Evolutionary conservation across 92 coral and sea anemone genomes (phyloP), one percentile per base, ranked within the genome.

Genomic region (Paramuricea clavata): DNA sequence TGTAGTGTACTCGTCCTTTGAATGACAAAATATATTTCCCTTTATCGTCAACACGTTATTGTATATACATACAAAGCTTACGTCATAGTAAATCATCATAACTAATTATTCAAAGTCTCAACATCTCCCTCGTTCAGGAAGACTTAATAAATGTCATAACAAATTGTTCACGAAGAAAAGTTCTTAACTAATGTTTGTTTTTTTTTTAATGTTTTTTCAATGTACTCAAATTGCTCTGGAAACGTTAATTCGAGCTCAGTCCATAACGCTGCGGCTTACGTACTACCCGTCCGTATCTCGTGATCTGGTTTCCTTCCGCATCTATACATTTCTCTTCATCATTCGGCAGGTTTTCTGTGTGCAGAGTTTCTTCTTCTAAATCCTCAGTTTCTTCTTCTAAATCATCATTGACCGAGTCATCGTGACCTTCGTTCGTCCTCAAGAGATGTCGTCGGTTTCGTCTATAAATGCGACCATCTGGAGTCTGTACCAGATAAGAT

Each of bases 261-360:
- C 65, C 65, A 23, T 57, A 57, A 57, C 65, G 65, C 31, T 57
- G 27, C 13, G 65, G 65, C 11, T 57, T 57, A n/a, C 65, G 26
- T 8, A 57, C 65, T 57, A 0, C 1, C 2, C 65, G 65, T 57
- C 65, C 65, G n/a, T 57, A 57, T n/a, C 65, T 1, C 11, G 65
- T 57, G 28, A 57, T 11, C 67, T 57, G 67, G 54, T 47, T 2
- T 47, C 15, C 2, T 12, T 47, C n/a, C n/a, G n/a, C n/a, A n/a
- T n/a, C n/a, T n/a, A n/a, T n/a, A n/a, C n/a, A 17, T 1, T 47
- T 2, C 3, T 2, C 67, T 21, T 57, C 28, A 17, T 57, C 67
- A 21, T 6, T 10, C 5, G 2, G 26, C 0, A 57, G 13, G 31
- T 57, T n/a, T 25, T 57, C 28, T 25, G 26, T 57, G 28, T 15